A percentile compares a stretch with the other conserved stretches of the same genome.
Evolutionary conservation across 1,140 invertebrate genomes (phyloP).

Genomic region (Sinella curviseta): DNA sequence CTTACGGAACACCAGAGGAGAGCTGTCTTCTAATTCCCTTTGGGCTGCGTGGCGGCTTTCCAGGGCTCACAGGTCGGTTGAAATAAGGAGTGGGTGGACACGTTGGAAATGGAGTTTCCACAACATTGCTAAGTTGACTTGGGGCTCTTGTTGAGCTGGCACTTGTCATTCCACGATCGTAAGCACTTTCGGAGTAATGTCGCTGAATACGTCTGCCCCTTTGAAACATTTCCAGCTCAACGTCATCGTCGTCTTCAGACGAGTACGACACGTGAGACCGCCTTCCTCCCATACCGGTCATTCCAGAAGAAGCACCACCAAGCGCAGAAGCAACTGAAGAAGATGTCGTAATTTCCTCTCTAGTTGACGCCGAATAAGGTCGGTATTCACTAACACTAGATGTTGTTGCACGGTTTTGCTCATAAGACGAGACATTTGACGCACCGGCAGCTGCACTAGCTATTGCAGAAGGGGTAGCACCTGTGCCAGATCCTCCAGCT

Average conservation of each 20-base stretch:
- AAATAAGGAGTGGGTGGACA: conserved; percentile 48
- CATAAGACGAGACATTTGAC: neutral
- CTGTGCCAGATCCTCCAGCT: neutral
- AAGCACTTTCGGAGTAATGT: conserved; percentile 39
- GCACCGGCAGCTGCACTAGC: neutral
- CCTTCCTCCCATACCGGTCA: neutral
- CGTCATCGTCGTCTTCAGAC: conserved; percentile 44
- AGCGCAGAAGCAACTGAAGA: neutral
- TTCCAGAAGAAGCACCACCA: neutral
- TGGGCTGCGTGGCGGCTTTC: conserved; percentile 44
- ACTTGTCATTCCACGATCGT: conserved; percentile 30
- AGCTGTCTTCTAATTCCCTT: conserved; percentile 21
- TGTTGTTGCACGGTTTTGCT: neutral
- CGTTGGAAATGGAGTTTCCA: conserved; percentile 39
- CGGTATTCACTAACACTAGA: neutral
- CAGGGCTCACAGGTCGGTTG: conserved; percentile 36
- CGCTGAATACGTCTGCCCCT: conserved; percentile 33
- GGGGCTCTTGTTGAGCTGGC: conserved; percentile 24
- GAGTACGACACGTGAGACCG: conserved; percentile 31
- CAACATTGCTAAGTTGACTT: conserved; percentile 36
- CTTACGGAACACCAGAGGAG: conserved; percentile 2
- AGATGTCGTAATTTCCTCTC: neutral
- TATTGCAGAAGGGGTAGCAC: conserved; percentile 13
- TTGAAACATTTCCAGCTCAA: conserved; percentile 36
- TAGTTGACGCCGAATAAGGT: conserved; percentile 1